These are phyloP conservation scores for Cheilosia pagana DNA, from an alignment of 2,888 invertebrate genomes.

Conservation along the genomic window DNA sequence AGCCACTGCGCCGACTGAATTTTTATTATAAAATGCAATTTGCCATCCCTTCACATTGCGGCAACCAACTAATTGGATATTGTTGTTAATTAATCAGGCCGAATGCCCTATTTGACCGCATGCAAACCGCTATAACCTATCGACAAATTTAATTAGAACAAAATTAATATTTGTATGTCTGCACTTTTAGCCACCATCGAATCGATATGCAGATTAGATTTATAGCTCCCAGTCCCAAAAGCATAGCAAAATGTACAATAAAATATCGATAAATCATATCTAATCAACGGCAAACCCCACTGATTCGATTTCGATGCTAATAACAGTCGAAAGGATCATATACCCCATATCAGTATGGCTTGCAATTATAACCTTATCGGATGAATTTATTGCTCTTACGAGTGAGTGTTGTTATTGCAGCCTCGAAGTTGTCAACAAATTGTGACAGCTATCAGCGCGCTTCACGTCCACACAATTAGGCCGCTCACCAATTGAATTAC, in stretches of 20 bases:
- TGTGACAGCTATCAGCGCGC: conserved; percentile 17
- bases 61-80: background rate
- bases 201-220: background rate
- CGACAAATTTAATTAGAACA: conserved; percentile 4
- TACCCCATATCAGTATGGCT: conserved; percentile 26
- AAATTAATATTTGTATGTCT: background rate
- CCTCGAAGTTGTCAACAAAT: conserved; percentile 16
- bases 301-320: conserved; percentile 18
- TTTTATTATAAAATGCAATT: background rate
- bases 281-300: conserved; percentile 12
- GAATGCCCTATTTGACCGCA: background rate
- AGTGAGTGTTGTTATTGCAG: conserved; percentile 6
- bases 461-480: conserved; percentile 3
- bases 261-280: conserved; percentile 51
- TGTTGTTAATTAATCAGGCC: background rate
- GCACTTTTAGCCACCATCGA: background rate
- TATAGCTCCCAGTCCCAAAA: conserved; percentile 10
- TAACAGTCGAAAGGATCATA: conserved; percentile 30
- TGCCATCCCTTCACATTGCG: background rate
- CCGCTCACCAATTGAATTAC: conserved; percentile 8
- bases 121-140: background rate
- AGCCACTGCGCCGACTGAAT: too few species aligned
- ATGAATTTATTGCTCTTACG: conserved; percentile 32
- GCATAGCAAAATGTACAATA: conserved; percentile 36
- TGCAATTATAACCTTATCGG: conserved; percentile 47